Conservation (phyloP, 2,797 vertebrate genomes). For the Eidolon dupreanum region DNA sequence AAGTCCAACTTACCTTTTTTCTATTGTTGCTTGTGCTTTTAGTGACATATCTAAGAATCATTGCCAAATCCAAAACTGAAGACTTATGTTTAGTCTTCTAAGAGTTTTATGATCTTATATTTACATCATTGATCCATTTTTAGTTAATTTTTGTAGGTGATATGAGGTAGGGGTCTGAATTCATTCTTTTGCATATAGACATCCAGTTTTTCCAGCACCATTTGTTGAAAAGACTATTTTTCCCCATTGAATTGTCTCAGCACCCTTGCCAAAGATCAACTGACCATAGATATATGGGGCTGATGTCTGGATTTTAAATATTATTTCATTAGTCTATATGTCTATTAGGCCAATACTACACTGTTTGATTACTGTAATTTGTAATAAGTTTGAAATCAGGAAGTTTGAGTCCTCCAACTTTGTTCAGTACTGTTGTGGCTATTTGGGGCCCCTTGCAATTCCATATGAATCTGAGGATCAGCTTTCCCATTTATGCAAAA, state of each 20-base stretch:
- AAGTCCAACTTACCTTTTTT: not conserved
- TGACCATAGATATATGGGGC: not conserved
- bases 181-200: not conserved
- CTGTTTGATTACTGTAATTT: not conserved
- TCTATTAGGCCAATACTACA: not conserved
- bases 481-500: not conserved
- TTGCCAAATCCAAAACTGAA: not conserved
- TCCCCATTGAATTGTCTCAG: not conserved
- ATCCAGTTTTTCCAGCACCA: not conserved
- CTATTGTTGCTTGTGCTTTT: not conserved
- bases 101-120: not conserved
- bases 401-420: not conserved
- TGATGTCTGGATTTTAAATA: not conserved
- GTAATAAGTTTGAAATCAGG: not conserved
- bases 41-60: not conserved
- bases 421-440: not conserved
- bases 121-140: not conserved
- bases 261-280: not conserved
- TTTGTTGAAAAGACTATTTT: not conserved
- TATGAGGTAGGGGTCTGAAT: not conserved
- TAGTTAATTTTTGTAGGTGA: not conserved
- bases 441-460: not conserved
- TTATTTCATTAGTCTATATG: not conserved
- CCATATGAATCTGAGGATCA: not conserved
- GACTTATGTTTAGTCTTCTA: not conserved